These are phyloP conservation scores for Latrodectus hesperus DNA, from an alignment of 2,888 invertebrate species.

Conservation along the genomic window DNA sequence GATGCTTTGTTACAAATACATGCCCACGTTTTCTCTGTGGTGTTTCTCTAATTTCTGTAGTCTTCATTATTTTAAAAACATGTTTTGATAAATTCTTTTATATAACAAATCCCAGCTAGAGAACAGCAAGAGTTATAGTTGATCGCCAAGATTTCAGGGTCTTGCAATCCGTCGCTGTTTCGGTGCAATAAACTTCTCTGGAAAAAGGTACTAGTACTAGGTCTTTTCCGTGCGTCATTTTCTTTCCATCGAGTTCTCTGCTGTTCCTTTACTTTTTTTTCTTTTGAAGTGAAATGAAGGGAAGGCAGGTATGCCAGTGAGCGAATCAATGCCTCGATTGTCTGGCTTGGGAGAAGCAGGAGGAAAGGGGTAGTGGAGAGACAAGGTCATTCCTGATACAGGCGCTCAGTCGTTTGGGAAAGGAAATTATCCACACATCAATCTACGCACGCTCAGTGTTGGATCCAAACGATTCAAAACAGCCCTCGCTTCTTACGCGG, in stretches of 20 bases:
- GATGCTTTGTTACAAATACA: no score
- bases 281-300: neutral
- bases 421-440: neutral
- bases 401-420: neutral
- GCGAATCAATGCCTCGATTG: slow-evolving; percentile 2
- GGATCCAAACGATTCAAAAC: neutral
- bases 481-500: neutral
- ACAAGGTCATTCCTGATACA: slow-evolving; percentile 2
- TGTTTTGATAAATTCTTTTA: no score
- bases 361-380: neutral
- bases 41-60: no score
- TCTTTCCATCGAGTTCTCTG: neutral
- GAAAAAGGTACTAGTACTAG: neutral
- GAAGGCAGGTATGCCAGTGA: slow-evolving; percentile 2
- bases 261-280: neutral
- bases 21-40: no score
- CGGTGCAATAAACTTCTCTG: slow-evolving; percentile 1
- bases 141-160: no score
- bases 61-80: no score
- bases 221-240: neutral
- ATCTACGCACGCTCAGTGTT: neutral
- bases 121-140: no score
- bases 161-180: neutral
- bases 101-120: no score
- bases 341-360: neutral